A percentile compares a stretch with the other conserved stretches of the same genome.
phyloP scores from a whole-genome alignment of 2,113 vertebrate species.

The Poecile atricapillus region DNA sequence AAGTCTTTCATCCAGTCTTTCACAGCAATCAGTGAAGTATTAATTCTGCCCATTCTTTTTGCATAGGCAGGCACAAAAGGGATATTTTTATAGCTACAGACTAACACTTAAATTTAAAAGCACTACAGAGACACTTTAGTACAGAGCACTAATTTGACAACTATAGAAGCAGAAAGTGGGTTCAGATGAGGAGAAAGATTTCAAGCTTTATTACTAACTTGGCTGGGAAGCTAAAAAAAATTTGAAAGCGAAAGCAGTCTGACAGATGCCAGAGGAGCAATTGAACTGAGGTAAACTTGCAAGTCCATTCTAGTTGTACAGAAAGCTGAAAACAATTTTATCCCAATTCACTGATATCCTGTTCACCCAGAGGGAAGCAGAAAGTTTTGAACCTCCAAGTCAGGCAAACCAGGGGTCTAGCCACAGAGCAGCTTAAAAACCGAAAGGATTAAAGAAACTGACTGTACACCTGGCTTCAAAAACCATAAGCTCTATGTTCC shows the following conservation, averaged over 20 bases:
- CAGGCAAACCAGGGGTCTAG: neutral
- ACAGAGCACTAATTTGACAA: conserved; percentile 21
- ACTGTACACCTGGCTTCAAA: neutral
- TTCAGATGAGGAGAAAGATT: neutral
- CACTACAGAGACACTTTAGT: conserved; percentile 36
- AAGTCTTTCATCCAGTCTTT: neutral
- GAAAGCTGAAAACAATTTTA: neutral
- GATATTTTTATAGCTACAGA: neutral
- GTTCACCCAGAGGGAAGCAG: neutral
- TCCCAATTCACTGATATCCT: neutral
- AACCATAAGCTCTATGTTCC: neutral
- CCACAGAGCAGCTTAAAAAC: neutral
- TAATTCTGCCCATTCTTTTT: conserved; percentile 4
- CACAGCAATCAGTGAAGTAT: neutral
- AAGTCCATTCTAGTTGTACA: neutral
- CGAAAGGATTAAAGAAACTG: neutral
- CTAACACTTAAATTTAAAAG: conserved; percentile 35
- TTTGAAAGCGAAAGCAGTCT: neutral
- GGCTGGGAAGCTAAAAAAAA: neutral
- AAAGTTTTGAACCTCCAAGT: neutral
- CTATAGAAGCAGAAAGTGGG: conserved; percentile 18
- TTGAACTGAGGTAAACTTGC: neutral
- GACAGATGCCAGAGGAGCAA: neutral
- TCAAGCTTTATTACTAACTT: neutral
- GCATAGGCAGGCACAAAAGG: neutral